phyloP scores from a whole-genome alignment of 2,797 vertebrate genomes.

The Gymnoscopelus braueri region DNA sequence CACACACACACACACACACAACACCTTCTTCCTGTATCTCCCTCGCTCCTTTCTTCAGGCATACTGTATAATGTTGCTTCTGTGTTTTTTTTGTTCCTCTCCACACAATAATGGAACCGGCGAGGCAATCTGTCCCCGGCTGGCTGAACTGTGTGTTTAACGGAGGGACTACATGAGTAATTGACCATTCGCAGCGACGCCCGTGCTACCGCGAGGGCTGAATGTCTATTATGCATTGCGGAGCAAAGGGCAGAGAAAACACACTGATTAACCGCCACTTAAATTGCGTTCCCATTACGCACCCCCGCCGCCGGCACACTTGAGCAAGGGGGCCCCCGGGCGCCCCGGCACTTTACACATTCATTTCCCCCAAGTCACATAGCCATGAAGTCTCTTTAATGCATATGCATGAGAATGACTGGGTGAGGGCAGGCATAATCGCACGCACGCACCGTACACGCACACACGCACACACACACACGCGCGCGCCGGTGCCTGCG shows the following conservation, averaged over 20 bases:
- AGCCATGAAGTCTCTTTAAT: conserved; percentile 55
- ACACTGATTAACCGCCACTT: conserved; percentile 79
- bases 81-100: conserved; percentile 34
- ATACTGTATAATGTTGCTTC: not conserved
- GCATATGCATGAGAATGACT: conserved; percentile 70
- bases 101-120: conserved; percentile 70
- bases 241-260: conserved; percentile 69
- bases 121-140: conserved; percentile 71
- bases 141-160: conserved; percentile 78
- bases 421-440: conserved; percentile 23
- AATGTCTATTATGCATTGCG: conserved; percentile 80
- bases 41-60: not conserved
- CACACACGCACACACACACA: not conserved
- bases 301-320: conserved; percentile 57
- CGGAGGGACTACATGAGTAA: conserved; percentile 77
- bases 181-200: conserved; percentile 76
- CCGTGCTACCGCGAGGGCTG: conserved; percentile 70
- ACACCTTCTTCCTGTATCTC: too few species aligned
- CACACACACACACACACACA: too few species aligned
- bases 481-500: too few species aligned
- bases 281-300: conserved; percentile 73
- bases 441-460: conserved; percentile 36
- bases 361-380: conserved; percentile 67
- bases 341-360: conserved; percentile 59
- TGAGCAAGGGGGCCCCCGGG: conserved; percentile 53